phyloP scores from a whole-genome alignment of 2,888 invertebrate species.

The Cryptus armator region DNA sequence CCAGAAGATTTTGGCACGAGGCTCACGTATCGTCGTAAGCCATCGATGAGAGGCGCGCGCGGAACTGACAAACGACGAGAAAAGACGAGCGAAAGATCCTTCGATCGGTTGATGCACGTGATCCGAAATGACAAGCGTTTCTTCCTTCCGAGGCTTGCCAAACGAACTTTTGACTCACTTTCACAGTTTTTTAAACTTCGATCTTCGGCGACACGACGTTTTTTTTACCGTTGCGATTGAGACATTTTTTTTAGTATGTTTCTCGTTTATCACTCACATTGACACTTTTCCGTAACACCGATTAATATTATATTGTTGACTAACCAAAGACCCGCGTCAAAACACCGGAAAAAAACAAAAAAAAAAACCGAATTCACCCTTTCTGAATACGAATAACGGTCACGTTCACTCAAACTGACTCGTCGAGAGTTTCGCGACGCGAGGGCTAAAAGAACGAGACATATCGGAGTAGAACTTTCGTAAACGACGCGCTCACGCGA shows the following conservation, averaged over 20 bases:
- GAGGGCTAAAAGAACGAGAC: neutral
- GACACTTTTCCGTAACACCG: neutral
- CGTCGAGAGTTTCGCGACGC: neutral
- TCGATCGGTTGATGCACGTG: constrained; percentile 58
- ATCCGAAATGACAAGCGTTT: constrained; percentile 58
- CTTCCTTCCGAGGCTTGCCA: neutral
- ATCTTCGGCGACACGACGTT: neutral
- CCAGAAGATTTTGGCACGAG: constrained; percentile 61
- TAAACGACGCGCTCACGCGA: neutral
- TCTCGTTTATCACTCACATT: neutral
- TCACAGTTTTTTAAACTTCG: neutral
- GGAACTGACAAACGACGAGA: constrained; percentile 41
- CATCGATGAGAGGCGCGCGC: constrained; percentile 60
- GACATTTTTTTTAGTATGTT: neutral
- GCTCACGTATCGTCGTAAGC: constrained; percentile 70
- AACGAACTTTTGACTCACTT: constrained; percentile 9
- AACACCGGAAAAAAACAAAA: neutral
- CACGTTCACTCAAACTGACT: neutral
- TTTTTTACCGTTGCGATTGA: neutral
- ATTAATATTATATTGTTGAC: neutral
- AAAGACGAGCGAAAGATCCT: constrained; percentile 47
- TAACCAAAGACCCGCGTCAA: neutral
- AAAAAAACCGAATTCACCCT: neutral
- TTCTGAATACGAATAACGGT: neutral
- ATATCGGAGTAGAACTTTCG: constrained; percentile 1